phyloP scores from a whole-genome alignment of 2,113 vertebrate genomes.

The Laterallus jamaicensis region DNA sequence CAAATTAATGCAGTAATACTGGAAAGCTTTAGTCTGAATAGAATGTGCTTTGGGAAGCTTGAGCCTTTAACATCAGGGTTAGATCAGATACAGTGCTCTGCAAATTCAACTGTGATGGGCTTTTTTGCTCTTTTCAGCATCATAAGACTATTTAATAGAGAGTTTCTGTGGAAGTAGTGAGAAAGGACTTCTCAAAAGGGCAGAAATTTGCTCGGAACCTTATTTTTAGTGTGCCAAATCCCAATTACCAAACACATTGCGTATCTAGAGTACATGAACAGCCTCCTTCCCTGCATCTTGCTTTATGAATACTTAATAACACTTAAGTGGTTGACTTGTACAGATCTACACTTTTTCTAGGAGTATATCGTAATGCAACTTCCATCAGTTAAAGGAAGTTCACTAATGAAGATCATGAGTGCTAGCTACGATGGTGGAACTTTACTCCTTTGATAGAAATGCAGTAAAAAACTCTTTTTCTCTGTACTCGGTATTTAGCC shows the following conservation, averaged over 20 bases:
- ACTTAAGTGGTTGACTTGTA: slow-evolving; percentile 13
- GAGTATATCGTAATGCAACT: not conserved
- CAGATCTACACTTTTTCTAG: not conserved
- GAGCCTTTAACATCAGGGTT: not conserved
- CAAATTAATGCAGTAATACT: slow-evolving; percentile 11
- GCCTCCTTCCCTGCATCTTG: slow-evolving; percentile 6
- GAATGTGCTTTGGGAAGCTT: not conserved
- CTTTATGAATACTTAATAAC: slow-evolving; percentile 34
- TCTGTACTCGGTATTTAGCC: not conserved
- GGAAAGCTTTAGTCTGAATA: not conserved
- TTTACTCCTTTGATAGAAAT: not conserved
- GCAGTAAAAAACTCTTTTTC: not conserved
- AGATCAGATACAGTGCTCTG: slow-evolving; percentile 3
- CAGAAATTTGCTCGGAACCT: not conserved
- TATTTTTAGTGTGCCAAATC: slow-evolving; percentile 15
- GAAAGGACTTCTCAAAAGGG: not conserved
- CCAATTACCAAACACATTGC: not conserved
- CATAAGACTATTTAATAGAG: not conserved
- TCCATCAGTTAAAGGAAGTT: not conserved
- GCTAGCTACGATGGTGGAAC: not conserved
- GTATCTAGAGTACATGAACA: not conserved
- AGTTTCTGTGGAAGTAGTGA: not conserved
- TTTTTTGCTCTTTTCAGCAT: not conserved
- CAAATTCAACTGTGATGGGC: not conserved
- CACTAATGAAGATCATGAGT: not conserved